Evolutionary conservation across 2,888 invertebrate species (phyloP), one percentile per base, ranked within the genome.

Genomic region (Cacoxenus indagator): DNA sequence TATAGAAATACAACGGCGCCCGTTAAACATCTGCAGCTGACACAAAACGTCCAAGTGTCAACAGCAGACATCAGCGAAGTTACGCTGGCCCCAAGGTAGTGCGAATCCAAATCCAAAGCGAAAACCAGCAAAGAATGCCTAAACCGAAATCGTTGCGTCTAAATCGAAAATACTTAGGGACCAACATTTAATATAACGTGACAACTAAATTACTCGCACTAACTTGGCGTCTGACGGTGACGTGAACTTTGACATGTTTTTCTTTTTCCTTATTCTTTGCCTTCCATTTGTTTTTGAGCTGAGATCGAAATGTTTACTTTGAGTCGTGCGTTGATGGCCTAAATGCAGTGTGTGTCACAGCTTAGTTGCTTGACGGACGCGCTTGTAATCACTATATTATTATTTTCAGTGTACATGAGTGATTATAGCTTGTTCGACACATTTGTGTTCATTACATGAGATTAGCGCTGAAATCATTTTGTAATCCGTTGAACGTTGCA

Each of bases 381-480:
- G 9, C 31, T 31, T 64, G 69, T 69, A 69, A 69, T 67, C 69
- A 70, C 65, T 70, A 67, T 67, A 62, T 67, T 31, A 24, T 65
- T 26, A 37, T 43, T 65, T 5, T 24, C 11, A 43, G 65, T 67
- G 76, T 73, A 71, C 77, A 81, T 73, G 77, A 78, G 83, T 79
- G 80, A 81, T 81, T 81, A 81, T 78, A 78, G 78, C 76, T 75
- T 81, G 79, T 79, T 81, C 79, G 76, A 77, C 78, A 78, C 75
- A 81, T 76, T 75, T 81, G 79, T 81, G 79, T 81, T 82, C 79
- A 81, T 81, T 81, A 81, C 75, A 78, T 74, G 81, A 81, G 80
- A 81, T 81, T 82, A 81, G 83, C 74, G 81, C 54, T 69, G 72
- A 75, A 82, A 81, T 81, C 83, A 73, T 74, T 81, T 75, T 76